phyloP scores from a whole-genome alignment of 1,140 invertebrate species.

The Cydia splendana region DNA sequence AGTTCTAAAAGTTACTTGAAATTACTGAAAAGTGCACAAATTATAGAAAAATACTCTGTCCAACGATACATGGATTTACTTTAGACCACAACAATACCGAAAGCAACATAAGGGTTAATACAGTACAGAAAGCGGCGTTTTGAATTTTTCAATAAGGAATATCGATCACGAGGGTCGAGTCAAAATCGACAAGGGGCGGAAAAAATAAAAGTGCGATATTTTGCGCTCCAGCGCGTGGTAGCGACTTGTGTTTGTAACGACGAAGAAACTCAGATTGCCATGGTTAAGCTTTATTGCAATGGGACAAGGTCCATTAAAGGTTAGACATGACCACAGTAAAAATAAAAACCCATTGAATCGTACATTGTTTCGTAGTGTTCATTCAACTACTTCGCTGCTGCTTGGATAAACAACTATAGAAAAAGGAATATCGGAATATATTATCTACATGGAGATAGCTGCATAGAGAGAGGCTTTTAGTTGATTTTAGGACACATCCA shows the following conservation, averaged over 20 bases:
- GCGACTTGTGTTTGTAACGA: not conserved
- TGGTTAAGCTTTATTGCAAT: not conserved
- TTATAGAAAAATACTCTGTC: no score
- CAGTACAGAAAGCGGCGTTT: constrained; percentile 35
- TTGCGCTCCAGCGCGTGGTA: not conserved
- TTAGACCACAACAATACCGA: constrained; percentile 3
- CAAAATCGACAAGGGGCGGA: constrained; percentile 12
- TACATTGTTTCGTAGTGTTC: no score
- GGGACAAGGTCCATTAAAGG: not conserved
- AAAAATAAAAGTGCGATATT: constrained; percentile 25
- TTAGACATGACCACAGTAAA: no score
- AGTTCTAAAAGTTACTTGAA: no score
- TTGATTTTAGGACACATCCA: no score
- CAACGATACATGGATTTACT: not conserved
- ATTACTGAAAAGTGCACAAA: no score
- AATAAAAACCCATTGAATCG: no score
- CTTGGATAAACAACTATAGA: no score
- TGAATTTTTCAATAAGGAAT: constrained; percentile 43
- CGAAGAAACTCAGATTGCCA: not conserved
- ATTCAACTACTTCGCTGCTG: no score
- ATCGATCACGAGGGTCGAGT: constrained; percentile 32
- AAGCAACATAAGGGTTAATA: constrained; percentile 37
- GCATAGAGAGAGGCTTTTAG: no score
- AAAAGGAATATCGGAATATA: no score
- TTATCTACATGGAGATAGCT: no score